Percentiles rank a stretch among this genome's conserved stretches.
Conservation (phyloP, 2,888 invertebrate genomes). For the Aromia moschata region DNA sequence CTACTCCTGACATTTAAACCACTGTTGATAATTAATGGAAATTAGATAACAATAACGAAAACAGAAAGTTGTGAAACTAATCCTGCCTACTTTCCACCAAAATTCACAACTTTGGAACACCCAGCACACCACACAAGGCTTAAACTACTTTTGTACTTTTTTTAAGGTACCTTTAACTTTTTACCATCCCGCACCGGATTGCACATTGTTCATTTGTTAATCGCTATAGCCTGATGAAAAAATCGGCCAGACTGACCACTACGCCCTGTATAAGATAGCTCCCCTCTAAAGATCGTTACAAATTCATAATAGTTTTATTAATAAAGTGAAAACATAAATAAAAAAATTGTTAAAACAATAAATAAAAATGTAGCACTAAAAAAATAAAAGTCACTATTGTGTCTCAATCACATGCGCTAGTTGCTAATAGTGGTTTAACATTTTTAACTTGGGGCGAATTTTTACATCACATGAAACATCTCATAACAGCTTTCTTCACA, state of each 20-base stretch:
- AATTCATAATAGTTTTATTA: constrained; percentile 28
- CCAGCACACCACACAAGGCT: neutral
- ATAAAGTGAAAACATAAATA: constrained; percentile 34
- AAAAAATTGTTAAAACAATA: constrained; percentile 43
- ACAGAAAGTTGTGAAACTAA: too few species aligned
- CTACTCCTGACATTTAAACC: too few species aligned
- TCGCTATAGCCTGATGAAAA: neutral
- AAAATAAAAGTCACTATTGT: constrained; percentile 48
- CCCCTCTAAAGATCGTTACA: constrained; percentile 20
- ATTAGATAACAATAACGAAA: too few species aligned
- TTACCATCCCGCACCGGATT: neutral
- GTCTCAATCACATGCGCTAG: constrained; percentile 50
- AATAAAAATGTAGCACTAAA: constrained; percentile 47
- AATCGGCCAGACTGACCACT: constrained; percentile 4
- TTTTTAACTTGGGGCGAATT: constrained; percentile 30
- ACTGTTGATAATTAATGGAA: too few species aligned
- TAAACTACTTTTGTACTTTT: neutral
- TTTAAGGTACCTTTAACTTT: neutral
- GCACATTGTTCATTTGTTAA: neutral
- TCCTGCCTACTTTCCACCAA: neutral
- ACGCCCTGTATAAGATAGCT: constrained; percentile 23
- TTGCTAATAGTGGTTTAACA: constrained; percentile 37
- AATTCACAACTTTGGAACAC: neutral
- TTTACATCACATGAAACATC: constrained; percentile 35
- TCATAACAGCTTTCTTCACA: constrained; percentile 21